Evolutionary conservation across 2,888 invertebrate genomes (phyloP).

Genomic region (Lamellibrachia satsuma): DNA sequence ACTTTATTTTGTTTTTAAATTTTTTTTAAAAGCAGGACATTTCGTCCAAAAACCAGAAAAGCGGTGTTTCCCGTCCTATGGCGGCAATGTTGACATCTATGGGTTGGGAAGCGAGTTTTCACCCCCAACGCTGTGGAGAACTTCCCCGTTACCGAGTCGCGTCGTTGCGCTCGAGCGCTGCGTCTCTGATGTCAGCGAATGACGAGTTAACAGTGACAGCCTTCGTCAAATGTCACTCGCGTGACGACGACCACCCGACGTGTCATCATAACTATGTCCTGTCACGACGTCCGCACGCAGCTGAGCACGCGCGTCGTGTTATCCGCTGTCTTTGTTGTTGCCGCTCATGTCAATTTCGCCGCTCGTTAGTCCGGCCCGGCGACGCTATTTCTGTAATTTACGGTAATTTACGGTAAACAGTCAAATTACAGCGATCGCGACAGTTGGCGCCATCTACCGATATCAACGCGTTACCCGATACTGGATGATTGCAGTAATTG

Average conservation of each 20-base stretch:
- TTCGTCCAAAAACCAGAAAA: too few relatives aligned
- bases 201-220: not conserved
- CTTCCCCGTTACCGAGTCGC: not conserved
- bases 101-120: too few relatives aligned
- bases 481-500: not conserved
- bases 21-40: too few relatives aligned
- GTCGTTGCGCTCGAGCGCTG: not conserved
- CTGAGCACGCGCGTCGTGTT: not conserved
- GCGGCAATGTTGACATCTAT: too few relatives aligned
- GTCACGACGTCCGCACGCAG: not conserved
- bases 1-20: too few relatives aligned
- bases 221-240: not conserved
- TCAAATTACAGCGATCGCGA: not conserved
- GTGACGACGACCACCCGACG: not conserved
- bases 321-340: not conserved
- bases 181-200: not conserved
- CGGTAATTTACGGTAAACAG: slow-evolving; percentile 17
- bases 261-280: not conserved
- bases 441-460: slow-evolving; percentile 17
- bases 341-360: not conserved
- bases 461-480: not conserved
- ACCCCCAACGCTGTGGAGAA: too few relatives aligned
- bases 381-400: not conserved
- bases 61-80: too few relatives aligned
- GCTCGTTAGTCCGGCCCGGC: not conserved